These are phyloP conservation scores for Mystacornis crossleyi DNA, from an alignment of 2,113 vertebrate species.

Conservation along the genomic window DNA sequence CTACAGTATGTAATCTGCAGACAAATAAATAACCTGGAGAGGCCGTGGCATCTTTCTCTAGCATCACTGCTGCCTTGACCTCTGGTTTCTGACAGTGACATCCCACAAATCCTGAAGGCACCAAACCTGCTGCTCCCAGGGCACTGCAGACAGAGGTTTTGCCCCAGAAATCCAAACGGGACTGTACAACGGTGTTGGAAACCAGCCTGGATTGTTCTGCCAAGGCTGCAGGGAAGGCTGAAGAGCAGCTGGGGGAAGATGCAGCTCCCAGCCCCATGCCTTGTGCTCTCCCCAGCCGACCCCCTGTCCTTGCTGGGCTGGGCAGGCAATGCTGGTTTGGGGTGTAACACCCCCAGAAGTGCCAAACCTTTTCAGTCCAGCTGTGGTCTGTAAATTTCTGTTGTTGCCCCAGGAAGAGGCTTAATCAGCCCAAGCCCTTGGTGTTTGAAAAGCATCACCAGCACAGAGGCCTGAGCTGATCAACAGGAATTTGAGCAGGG, in stretches of 20 bases:
- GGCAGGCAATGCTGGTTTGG: background rate
- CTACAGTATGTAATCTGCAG: background rate
- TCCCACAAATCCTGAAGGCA: background rate
- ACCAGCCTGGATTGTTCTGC: background rate
- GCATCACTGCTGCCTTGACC: background rate
- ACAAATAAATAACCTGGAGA: background rate
- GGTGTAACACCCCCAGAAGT: no score
- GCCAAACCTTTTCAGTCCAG: background rate
- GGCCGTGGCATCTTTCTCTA: background rate
- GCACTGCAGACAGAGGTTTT: background rate
- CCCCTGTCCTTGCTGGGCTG: background rate
- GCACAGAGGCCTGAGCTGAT: background rate
- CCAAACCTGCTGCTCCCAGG: background rate
- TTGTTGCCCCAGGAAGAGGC: no score
- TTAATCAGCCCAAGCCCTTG: background rate
- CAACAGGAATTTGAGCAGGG: background rate
- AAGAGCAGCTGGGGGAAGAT: background rate
- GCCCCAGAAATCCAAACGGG: background rate
- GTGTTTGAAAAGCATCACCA: background rate
- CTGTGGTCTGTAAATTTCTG: background rate
- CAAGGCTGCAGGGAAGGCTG: background rate
- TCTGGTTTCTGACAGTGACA: background rate
- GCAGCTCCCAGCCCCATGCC: background rate
- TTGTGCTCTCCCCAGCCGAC: accelerated
- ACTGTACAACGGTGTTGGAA: accelerated